Base-by-base conservation (phyloP, 2,888 invertebrate species). In the Rhamphomyia laevipes region DNA sequence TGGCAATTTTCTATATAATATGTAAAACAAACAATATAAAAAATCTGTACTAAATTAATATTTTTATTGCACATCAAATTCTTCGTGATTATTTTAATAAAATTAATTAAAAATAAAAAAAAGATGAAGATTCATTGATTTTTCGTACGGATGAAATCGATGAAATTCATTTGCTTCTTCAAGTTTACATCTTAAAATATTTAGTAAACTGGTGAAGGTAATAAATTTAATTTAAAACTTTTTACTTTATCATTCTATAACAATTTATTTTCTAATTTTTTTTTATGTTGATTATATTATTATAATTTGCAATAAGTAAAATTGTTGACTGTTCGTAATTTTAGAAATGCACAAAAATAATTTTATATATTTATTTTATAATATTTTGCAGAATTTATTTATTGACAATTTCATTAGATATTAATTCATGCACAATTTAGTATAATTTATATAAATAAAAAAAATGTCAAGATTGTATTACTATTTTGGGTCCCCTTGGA, bases 141-240 rank as follows among this genome's bases (percentile, higher is more conserved):
- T 23, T 15, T 42, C 15, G 23, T 23, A 42, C 66, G 61, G 70
- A 66, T 60, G 65, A 68, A 60, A 68, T 68, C 60, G 69, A 68
- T 64, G 68, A 68, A 57, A 59, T 68, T 62, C 66, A 67, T 57
- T 57, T 68, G 54, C 64, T 69, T 57, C 67, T 68, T 67, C 67
- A 68, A 61, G 65, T 68, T 53, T 66, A 67, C 55, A 63, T 68
- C 54, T 62, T 69, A 62, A 68, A 67, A 59, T 68, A 65, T 65
- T 65, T 65, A 63, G 59, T 68, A 43, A 57, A 57, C 48, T 54
- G 54, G 23, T 27, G 23, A 27, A 27, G 23, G 23, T 27, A 27
- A 27, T 27, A 7, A 18, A 41, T 50, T 43, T 40, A 47, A 30
- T 47, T 44, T 44, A 38, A 44, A 16, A 5, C 4, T 18, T 35